These are phyloP conservation scores for Nixonia krombeini DNA, from an alignment of 1,140 invertebrate genomes.

Conservation along the genomic window DNA sequence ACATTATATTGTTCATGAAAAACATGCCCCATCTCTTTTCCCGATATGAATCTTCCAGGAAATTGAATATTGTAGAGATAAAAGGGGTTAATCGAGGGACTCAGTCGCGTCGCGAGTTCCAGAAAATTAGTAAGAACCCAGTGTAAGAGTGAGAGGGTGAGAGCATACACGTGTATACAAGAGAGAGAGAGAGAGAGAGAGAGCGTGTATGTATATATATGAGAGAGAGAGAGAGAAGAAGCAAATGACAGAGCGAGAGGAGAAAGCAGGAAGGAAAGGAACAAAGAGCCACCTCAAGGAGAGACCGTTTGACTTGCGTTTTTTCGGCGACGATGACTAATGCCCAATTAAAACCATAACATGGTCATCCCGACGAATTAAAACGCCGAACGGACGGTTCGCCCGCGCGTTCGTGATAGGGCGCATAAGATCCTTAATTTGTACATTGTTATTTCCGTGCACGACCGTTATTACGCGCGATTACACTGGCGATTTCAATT, in stretches of 20 bases:
- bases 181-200: neutral
- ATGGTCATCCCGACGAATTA: slow-evolving; percentile 16
- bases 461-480: too few relatives aligned
- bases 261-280: neutral
- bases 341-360: slow-evolving; percentile 27
- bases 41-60: neutral
- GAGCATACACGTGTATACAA: too few relatives aligned
- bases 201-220: too few relatives aligned
- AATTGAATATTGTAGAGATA: slow-evolving; percentile 15
- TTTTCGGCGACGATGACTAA: slow-evolving; percentile 20
- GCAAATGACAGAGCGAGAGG: neutral
- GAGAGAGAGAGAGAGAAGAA: neutral
- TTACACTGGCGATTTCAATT: too few relatives aligned
- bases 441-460: too few relatives aligned
- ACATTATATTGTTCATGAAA: too few relatives aligned
- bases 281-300: neutral
- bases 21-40: neutral
- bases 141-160: neutral
- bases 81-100: slow-evolving; percentile 12
- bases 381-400: too few relatives aligned
- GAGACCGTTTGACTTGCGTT: slow-evolving; percentile 6
- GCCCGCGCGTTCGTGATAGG: too few relatives aligned
- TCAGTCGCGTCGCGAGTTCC: neutral
- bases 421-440: too few relatives aligned
- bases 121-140: slow-evolving; percentile 18